Evolutionary conservation across 2,113 vertebrate species (phyloP).

Genomic region (Phyllostomus discolor): DNA sequence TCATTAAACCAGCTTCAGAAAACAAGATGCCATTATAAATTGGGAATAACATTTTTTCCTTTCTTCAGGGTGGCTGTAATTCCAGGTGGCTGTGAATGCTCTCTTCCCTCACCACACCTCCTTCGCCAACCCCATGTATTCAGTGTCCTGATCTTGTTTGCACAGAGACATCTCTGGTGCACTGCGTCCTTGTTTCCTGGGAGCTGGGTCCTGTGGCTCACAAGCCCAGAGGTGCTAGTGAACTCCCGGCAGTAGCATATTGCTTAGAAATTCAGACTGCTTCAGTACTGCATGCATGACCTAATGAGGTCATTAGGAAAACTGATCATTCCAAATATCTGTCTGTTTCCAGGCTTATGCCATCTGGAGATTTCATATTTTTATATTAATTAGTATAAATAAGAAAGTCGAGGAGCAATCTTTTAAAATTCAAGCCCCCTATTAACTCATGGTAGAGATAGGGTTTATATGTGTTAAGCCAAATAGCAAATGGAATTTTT

Average conservation of each 20-base stretch:
- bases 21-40: neutral
- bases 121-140: neutral
- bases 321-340: neutral
- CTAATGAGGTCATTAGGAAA: neutral
- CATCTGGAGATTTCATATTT: neutral
- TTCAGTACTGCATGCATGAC: neutral
- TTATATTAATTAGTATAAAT: neutral
- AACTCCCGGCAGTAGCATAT: neutral
- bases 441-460: neutral
- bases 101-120: neutral
- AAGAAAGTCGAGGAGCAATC: neutral
- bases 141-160: neutral
- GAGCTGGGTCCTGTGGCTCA: slow-evolving; percentile 4
- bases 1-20: neutral
- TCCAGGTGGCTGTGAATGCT: neutral
- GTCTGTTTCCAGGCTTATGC: neutral
- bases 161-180: neutral
- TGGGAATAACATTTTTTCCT: slow-evolving; percentile 37
- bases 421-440: neutral
- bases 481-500: neutral
- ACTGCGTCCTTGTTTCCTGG: neutral
- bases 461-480: neutral
- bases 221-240: slow-evolving; percentile 16
- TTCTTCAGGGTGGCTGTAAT: slow-evolving; percentile 19
- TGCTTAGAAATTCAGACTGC: neutral